phyloP scores from a whole-genome alignment of 1,140 invertebrate genomes.

The Trichogramma pretiosum region DNA sequence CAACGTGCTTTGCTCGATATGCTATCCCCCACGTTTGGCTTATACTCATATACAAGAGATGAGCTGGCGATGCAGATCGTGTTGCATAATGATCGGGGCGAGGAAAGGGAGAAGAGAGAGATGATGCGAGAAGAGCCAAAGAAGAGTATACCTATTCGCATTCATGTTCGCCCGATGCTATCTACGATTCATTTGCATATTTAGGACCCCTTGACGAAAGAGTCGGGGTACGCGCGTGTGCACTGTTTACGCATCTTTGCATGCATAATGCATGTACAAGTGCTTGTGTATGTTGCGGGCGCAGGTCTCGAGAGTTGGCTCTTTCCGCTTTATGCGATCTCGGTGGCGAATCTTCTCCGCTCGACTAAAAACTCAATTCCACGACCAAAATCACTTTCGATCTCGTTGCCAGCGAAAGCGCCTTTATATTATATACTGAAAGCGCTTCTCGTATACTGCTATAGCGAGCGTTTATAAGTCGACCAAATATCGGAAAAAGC shows the following conservation, averaged over 20 bases:
- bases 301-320: constrained; percentile 17
- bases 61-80: background rate
- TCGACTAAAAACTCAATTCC: constrained; percentile 36
- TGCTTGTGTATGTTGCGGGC: no score
- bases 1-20: no score
- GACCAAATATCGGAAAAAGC: no score
- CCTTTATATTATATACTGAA: no score
- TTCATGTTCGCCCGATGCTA: constrained; percentile 36
- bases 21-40: no score
- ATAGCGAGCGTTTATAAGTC: no score
- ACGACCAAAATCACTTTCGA: constrained; percentile 6
- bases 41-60: background rate
- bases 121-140: constrained; percentile 17
- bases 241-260: background rate
- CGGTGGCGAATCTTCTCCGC: constrained; percentile 28
- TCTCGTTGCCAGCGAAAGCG: no score
- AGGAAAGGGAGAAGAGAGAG: background rate
- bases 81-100: constrained; percentile 10
- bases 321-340: constrained; percentile 25
- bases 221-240: background rate
- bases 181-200: constrained; percentile 41
- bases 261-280: no score
- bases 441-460: no score
- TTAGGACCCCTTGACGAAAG: constrained; percentile 25
- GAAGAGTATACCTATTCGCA: constrained; percentile 31